Conservation (phyloP, 2,797 vertebrate species). For the Xenopus petersii region DNA sequence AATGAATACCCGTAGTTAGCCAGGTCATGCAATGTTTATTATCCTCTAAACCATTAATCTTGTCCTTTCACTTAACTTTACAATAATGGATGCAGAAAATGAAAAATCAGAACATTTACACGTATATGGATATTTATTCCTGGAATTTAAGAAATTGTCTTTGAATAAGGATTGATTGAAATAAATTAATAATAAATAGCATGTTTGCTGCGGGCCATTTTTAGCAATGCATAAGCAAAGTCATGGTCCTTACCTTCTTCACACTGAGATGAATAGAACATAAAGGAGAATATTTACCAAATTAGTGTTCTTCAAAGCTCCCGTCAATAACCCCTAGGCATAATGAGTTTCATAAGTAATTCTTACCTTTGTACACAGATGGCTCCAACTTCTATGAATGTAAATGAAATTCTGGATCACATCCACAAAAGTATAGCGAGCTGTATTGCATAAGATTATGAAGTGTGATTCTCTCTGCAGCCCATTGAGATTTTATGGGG, state of each 20-base stretch:
- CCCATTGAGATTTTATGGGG: conserved; percentile 4
- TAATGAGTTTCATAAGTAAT: conserved; percentile 10
- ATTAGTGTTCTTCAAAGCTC: conserved; percentile 17
- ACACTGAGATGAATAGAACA: conserved; percentile 17
- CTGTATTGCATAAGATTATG: background rate
- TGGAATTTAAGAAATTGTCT: no score
- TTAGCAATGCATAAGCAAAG: conserved; percentile 7
- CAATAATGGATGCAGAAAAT: no score
- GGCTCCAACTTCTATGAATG: background rate
- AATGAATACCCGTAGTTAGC: no score
- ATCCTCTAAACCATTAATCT: no score
- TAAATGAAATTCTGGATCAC: conserved; percentile 1
- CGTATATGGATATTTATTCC: no score
- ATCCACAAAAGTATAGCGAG: conserved; percentile 8
- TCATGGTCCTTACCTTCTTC: conserved; percentile 1
- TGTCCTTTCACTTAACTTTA: no score
- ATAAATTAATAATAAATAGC: background rate
- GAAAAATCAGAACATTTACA: no score
- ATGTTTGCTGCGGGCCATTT: conserved; percentile 10
- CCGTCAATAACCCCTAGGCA: conserved; percentile 4
- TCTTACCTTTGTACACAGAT: conserved; percentile 11
- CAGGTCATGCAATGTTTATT: no score
- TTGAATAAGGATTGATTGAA: no score
- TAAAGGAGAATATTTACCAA: conserved; percentile 9
- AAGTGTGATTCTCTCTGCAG: background rate